These are phyloP conservation scores for Struthio camelus DNA, from an alignment of 2,113 vertebrate genomes.

Conservation along the genomic window DNA sequence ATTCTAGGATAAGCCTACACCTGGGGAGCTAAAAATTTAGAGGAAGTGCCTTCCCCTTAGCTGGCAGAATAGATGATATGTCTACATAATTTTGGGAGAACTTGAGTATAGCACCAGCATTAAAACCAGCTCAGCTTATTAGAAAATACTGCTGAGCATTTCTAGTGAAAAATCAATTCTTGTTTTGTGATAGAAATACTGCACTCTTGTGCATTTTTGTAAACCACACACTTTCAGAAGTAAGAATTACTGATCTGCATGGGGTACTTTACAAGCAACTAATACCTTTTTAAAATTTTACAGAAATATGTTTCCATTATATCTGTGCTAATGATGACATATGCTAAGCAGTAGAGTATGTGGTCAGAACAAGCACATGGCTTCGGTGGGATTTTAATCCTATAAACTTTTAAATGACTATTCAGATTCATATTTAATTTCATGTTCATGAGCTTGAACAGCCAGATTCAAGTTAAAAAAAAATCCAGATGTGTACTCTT, in stretches of 20 bases:
- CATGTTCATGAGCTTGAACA: not conserved
- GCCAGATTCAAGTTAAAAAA: not conserved
- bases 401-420: not conserved
- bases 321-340: not conserved
- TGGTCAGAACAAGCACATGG: not conserved
- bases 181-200: not conserved
- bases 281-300: not conserved
- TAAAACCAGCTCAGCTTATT: not conserved
- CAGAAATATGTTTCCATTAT: not conserved
- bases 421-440: conserved; percentile 7
- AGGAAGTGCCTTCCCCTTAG: not conserved
- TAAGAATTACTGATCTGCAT: not conserved
- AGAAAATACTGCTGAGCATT: not conserved
- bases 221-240: not conserved
- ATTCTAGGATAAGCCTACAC: not conserved
- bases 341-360: not conserved
- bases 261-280: not conserved
- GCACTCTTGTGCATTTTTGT: not conserved
- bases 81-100: not conserved
- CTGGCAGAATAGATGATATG: not conserved
- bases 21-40: not conserved
- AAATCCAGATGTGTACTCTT: not conserved
- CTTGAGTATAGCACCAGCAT: not conserved
- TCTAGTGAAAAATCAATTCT: not conserved
- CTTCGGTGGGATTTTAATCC: not conserved